A percentile compares a stretch with the other conserved stretches of the same genome.
Evolutionary conservation across 2,888 invertebrate species (phyloP).

Genomic region (Heliconius hortense): DNA sequence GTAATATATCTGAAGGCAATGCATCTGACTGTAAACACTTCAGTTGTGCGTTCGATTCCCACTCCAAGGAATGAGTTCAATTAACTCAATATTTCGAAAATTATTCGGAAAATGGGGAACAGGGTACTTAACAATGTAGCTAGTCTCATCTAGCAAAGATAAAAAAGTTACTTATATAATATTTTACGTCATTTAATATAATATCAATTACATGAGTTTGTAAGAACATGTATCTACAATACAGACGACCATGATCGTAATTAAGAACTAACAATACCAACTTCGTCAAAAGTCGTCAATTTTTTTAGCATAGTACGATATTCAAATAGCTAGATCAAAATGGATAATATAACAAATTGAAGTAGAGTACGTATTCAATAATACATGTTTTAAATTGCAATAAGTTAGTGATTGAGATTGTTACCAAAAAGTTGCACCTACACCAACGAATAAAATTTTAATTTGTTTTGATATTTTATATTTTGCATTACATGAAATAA

Average conservation of each 20-base stretch:
- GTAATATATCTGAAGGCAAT: too few relatives aligned
- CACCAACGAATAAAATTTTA: background rate
- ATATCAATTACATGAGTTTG: background rate
- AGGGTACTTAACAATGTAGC: background rate
- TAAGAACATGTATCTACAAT: background rate
- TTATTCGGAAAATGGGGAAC: background rate
- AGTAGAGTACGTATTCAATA: background rate
- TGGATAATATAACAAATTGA: background rate
- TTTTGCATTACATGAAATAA: background rate
- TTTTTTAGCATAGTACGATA: background rate
- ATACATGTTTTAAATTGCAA: background rate
- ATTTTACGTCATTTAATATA: background rate
- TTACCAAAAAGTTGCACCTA: background rate
- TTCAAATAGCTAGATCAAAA: background rate
- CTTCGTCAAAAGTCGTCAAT: constrained; percentile 6
- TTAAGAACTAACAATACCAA: constrained; percentile 5
- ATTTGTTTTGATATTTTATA: background rate
- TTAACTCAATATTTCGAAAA: background rate
- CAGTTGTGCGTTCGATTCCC: too few relatives aligned
- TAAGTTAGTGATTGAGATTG: background rate
- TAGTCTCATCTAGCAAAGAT: background rate
- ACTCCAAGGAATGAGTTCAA: too few relatives aligned
- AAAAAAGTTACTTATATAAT: background rate
- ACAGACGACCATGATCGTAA: background rate
- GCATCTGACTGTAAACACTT: too few relatives aligned